Conservation (phyloP, 2,888 invertebrate species). For the Macrophya alboannulata region DNA sequence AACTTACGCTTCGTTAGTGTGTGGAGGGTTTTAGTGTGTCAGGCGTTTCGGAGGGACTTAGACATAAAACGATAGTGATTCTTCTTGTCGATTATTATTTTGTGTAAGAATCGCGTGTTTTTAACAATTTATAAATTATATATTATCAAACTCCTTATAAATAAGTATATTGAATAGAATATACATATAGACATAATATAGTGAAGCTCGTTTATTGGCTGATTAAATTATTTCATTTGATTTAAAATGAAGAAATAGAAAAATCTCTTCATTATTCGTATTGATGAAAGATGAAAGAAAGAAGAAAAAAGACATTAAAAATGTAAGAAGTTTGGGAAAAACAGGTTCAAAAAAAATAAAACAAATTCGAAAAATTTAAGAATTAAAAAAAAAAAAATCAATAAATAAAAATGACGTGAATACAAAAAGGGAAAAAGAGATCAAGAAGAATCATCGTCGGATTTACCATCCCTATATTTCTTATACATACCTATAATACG, state of each 20-base stretch:
- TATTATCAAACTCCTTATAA: neutral
- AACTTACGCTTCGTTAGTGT: constrained; percentile 15
- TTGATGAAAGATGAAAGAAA: no score
- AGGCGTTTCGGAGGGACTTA: neutral
- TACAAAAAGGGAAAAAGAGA: neutral
- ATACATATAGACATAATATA: neutral
- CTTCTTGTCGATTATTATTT: constrained; percentile 10
- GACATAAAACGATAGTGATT: neutral
- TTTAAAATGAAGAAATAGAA: neutral
- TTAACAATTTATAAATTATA: neutral
- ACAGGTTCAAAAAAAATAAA: no score
- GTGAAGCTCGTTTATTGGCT: neutral
- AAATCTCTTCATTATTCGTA: no score
- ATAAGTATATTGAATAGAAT: neutral
- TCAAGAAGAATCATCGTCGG: neutral
- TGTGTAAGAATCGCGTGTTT: constrained; percentile 7
- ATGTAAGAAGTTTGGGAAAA: no score
- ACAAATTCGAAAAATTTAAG: no score
- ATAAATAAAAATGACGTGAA: neutral
- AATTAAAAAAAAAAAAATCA: neutral
- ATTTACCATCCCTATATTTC: neutral
- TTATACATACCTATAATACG: neutral
- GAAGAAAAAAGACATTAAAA: no score
- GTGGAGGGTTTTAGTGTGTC: neutral
- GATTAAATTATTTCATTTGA: neutral